Conservation (phyloP, 2,113 vertebrate species). For the Oncorhynchus mykiss region DNA sequence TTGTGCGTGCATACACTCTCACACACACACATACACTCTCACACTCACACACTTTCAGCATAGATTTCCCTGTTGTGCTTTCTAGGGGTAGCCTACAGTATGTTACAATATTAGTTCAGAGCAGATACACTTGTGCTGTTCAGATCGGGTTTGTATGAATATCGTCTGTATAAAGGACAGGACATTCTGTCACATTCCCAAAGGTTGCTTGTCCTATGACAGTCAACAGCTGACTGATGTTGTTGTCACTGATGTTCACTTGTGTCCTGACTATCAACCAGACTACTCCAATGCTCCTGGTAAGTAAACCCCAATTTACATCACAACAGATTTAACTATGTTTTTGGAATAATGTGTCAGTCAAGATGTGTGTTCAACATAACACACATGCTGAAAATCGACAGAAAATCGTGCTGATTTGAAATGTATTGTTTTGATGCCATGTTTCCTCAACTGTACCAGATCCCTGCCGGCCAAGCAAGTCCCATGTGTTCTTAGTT, state of each 20-base stretch:
- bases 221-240: background rate
- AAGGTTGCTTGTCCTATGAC: background rate
- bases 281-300: background rate
- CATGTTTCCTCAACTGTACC: too few relatives aligned
- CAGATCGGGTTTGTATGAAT: background rate
- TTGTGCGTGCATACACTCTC: too few relatives aligned
- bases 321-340: too few relatives aligned
- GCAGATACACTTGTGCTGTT: background rate
- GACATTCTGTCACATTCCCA: background rate
- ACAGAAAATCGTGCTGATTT: too few relatives aligned
- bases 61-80: too few relatives aligned
- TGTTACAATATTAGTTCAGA: background rate
- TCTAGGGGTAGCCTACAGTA: background rate
- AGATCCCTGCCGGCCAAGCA: too few relatives aligned
- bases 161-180: background rate
- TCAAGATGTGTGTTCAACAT: too few relatives aligned
- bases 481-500: too few relatives aligned
- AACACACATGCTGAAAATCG: too few relatives aligned
- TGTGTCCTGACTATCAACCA: background rate
- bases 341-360: too few relatives aligned
- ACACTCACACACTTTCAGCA: too few relatives aligned
- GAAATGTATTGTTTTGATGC: too few relatives aligned
- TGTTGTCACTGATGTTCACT: background rate
- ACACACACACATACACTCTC: background rate
- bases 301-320: background rate